Conservation (phyloP, 2,113 vertebrate species). For the Asarcornis scutulata region DNA sequence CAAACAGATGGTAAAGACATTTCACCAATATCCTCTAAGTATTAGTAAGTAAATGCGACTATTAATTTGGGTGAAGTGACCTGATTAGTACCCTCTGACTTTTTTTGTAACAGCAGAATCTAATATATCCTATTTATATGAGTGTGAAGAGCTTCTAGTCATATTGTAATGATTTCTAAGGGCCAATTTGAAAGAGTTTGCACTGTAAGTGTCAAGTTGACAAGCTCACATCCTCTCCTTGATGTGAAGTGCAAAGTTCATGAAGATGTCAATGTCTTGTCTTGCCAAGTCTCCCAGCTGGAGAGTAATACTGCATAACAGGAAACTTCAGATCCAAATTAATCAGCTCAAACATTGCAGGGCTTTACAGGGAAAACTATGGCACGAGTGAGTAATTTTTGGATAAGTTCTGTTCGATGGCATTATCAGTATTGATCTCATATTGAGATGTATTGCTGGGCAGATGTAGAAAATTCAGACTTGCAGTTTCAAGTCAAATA, state of each 20-base stretch:
- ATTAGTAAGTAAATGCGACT: constrained; percentile 4
- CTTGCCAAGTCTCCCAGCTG: constrained; percentile 56
- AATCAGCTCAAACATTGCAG: neutral
- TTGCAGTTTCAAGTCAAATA: neutral
- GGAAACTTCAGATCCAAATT: neutral
- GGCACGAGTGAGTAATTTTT: neutral
- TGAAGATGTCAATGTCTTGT: constrained; percentile 41
- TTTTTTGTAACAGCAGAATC: neutral
- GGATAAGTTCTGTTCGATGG: neutral
- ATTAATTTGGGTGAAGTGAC: constrained; percentile 34
- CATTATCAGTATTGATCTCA: neutral
- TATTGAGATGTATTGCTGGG: neutral
- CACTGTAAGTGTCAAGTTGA: constrained; percentile 17
- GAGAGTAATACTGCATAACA: constrained; percentile 9
- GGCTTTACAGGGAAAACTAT: neutral
- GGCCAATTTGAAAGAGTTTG: constrained; percentile 35
- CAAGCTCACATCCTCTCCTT: constrained; percentile 50
- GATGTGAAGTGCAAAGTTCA: constrained; percentile 63
- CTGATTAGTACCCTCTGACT: constrained; percentile 7
- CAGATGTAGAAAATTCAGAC: neutral
- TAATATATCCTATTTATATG: constrained; percentile 7
- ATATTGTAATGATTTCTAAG: constrained; percentile 48
- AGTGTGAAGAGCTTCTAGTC: constrained; percentile 45
- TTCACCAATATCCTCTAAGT: neutral
- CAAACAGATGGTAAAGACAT: constrained; percentile 25